These are phyloP conservation scores for Nemotelus nigrinus DNA, from an alignment of 2,888 invertebrate genomes.

Conservation along the genomic window DNA sequence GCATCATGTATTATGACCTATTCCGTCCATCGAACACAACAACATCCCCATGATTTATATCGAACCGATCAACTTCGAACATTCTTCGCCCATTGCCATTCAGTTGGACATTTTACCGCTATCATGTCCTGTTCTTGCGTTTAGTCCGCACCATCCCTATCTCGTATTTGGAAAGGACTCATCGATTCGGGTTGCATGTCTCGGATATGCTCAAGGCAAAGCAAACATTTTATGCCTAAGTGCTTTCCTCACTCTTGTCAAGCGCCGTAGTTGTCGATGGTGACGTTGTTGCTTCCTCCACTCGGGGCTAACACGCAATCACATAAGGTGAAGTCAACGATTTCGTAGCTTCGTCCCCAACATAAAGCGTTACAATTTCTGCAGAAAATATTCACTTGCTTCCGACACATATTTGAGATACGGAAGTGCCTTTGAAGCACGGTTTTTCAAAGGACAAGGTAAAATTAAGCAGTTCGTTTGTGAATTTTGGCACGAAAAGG, in stretches of 20 bases:
- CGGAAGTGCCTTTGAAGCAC: not conserved
- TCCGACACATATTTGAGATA: conserved; percentile 14
- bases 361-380: not conserved
- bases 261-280: conserved; percentile 16
- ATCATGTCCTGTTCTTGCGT: not conserved
- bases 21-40: not conserved
- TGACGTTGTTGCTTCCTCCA: conserved; percentile 25
- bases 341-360: not conserved
- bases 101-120: no score
- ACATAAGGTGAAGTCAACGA: conserved; percentile 42
- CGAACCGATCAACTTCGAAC: no score
- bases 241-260: conserved; percentile 43
- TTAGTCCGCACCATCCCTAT: not conserved
- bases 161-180: conserved; percentile 33
- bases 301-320: conserved; percentile 42
- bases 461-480: conserved; percentile 15
- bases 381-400: conserved; percentile 15
- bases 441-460: not conserved
- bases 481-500: not conserved
- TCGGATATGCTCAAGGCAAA: conserved; percentile 46
- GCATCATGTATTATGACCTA: not conserved
- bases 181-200: conserved; percentile 41
- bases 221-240: conserved; percentile 50
- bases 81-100: no score
- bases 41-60: no score